Conservation (phyloP, 2,113 vertebrate species). For the Corythoichthys haematopterus region DNA sequence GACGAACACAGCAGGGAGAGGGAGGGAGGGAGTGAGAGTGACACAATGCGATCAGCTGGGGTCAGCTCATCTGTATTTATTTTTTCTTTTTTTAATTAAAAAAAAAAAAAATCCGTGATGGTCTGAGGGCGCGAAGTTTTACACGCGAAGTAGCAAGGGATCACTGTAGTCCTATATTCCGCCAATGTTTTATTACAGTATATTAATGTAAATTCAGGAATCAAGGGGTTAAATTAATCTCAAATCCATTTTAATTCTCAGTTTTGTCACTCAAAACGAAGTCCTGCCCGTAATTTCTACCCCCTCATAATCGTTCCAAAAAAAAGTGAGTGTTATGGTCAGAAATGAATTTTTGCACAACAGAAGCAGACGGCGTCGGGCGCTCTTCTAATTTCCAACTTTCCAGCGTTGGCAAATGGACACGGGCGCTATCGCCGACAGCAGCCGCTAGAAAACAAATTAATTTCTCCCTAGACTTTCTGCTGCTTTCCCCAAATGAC, state of each 20-base stretch:
- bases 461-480: constrained; percentile 46
- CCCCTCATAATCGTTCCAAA: background rate
- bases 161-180: no score
- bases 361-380: constrained; percentile 33
- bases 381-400: constrained; percentile 60
- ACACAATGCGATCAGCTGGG: no score
- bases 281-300: background rate
- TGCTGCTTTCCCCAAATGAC: constrained; percentile 50
- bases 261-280: background rate
- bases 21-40: no score
- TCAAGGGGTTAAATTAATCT: background rate
- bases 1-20: no score
- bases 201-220: no score
- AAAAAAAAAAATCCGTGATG: no score
- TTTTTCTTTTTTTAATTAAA: no score
- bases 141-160: no score
- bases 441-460: constrained; percentile 66
- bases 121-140: no score
- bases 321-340: constrained; percentile 26
- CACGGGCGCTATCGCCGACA: constrained; percentile 50
- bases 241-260: background rate
- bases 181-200: no score
- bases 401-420: constrained; percentile 48
- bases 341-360: constrained; percentile 41
- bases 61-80: no score